Evolutionary conservation across 1,140 invertebrate species (phyloP).

Genomic region (Caerostris darwini): DNA sequence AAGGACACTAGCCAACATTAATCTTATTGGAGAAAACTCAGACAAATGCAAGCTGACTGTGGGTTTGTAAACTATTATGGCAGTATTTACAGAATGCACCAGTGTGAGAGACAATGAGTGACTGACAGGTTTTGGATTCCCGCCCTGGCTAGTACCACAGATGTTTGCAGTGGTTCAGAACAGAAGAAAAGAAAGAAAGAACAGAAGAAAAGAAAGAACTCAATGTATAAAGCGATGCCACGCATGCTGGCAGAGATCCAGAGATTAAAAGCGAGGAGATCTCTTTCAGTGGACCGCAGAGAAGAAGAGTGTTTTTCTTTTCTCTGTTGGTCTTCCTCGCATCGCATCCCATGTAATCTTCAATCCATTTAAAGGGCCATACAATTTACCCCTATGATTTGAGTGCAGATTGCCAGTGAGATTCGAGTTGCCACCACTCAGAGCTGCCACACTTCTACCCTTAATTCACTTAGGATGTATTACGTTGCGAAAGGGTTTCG

Average conservation of each 20-base stretch:
- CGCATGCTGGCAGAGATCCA: conserved; percentile 25
- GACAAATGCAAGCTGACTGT: too few species aligned
- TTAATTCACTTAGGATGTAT: background rate
- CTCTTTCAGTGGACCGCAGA: background rate
- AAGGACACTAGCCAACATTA: too few species aligned
- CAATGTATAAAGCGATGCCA: too few species aligned
- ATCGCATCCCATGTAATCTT: conserved; percentile 25
- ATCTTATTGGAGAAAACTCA: too few species aligned
- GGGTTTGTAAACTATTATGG: too few species aligned
- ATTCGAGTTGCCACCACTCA: background rate
- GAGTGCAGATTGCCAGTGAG: background rate
- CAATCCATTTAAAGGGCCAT: conserved; percentile 9
- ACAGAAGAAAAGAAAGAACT: too few species aligned
- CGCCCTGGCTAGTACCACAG: too few species aligned
- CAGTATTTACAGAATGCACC: too few species aligned
- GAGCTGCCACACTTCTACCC: background rate
- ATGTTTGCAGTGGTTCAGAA: too few species aligned
- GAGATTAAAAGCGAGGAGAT: background rate
- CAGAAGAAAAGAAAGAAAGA: too few species aligned
- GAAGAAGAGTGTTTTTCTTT: background rate
- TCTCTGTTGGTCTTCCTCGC: background rate
- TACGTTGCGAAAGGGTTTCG: background rate
- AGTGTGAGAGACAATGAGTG: too few species aligned
- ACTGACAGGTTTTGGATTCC: too few species aligned
- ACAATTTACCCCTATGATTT: conserved; percentile 26